Conservation (phyloP, 2,888 invertebrate species). For the Amblyjoppa proteus region DNA sequence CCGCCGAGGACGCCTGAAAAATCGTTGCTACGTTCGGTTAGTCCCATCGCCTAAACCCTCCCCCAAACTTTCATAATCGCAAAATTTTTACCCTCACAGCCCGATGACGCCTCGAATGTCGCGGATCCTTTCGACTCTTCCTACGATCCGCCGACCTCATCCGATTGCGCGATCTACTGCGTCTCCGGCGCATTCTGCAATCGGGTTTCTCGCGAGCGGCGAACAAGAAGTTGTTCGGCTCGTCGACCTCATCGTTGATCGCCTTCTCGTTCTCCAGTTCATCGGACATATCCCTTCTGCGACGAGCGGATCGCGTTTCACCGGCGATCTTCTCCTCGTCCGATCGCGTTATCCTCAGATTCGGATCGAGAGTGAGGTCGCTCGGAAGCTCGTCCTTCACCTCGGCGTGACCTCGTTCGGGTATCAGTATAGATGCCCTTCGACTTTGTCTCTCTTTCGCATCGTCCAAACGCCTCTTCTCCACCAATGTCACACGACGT, state of each 20-base stretch:
- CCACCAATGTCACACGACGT: constrained; percentile 66
- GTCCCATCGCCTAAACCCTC: neutral
- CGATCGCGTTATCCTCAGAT: constrained; percentile 55
- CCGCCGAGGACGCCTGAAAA: constrained; percentile 51
- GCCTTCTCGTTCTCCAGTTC: constrained; percentile 58
- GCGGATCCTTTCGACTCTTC: constrained; percentile 24
- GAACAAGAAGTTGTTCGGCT: constrained; percentile 58
- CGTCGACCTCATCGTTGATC: constrained; percentile 61
- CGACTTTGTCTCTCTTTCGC: constrained; percentile 44
- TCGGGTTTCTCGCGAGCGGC: constrained; percentile 53
- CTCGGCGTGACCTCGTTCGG: constrained; percentile 62
- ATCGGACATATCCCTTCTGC: constrained; percentile 51
- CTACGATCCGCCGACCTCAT: constrained; percentile 41
- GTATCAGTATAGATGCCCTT: constrained; percentile 63
- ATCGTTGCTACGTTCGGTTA: constrained; percentile 31
- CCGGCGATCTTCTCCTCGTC: neutral
- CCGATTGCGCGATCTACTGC: constrained; percentile 49
- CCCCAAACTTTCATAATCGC: neutral
- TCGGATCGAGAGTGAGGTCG: constrained; percentile 63
- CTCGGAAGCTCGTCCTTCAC: constrained; percentile 63
- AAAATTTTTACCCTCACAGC: constrained; percentile 49
- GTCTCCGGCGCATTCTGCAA: constrained; percentile 46
- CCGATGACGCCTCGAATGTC: constrained; percentile 52
- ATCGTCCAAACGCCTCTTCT: constrained; percentile 39
- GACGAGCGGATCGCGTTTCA: constrained; percentile 32